These are phyloP conservation scores for Vollenhovia emeryi DNA, from an alignment of 1,140 invertebrate genomes.

Conservation along the genomic window DNA sequence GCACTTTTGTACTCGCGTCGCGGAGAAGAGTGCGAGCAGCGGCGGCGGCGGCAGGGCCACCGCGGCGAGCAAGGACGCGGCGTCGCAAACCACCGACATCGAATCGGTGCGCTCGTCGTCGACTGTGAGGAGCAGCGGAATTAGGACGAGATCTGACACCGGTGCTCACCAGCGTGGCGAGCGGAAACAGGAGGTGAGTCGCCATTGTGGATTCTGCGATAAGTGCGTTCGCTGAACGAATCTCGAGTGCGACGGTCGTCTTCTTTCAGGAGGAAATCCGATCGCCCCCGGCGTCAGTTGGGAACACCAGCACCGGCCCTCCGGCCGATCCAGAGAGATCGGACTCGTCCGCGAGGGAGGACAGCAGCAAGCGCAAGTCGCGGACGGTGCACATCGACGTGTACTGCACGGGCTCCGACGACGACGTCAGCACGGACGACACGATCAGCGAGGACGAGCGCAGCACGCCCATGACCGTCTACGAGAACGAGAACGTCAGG, in stretches of 20 bases:
- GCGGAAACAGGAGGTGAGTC: conserved; percentile 71
- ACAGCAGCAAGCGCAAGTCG: conserved; percentile 86
- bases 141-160: conserved; percentile 64
- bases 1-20: conserved; percentile 83
- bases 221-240: not conserved
- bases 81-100: conserved; percentile 86
- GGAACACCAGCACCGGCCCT: conserved; percentile 55
- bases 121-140: conserved; percentile 67
- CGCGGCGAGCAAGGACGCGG: conserved; percentile 82
- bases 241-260: not conserved
- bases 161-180: conserved; percentile 63
- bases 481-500: conserved; percentile 87
- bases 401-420: conserved; percentile 91
- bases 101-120: conserved; percentile 72
- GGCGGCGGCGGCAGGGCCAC: conserved; percentile 37
- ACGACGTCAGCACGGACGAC: conserved; percentile 80
- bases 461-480: conserved; percentile 88
- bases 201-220: too few species aligned
- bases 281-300: conserved; percentile 60
- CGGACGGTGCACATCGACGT: conserved; percentile 92
- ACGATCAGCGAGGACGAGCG: conserved; percentile 80
- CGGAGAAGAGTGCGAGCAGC: conserved; percentile 72
- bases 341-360: conserved; percentile 74
- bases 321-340: conserved; percentile 65
- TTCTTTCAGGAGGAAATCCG: conserved; percentile 63